Conservation (phyloP, 2,113 vertebrate genomes). For the Corythoichthys haematopterus region DNA sequence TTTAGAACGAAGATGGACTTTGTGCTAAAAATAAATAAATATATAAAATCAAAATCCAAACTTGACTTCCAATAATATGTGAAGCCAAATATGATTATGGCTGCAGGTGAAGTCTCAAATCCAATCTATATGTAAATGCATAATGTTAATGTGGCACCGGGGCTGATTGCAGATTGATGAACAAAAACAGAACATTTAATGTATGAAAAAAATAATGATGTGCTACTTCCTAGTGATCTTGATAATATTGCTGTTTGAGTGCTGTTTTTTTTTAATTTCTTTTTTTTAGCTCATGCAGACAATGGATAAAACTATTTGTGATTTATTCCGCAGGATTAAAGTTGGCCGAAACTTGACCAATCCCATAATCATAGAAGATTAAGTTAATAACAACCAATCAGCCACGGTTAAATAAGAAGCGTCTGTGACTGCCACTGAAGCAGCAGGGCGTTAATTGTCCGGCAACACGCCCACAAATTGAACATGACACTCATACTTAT, state of each 20-base stretch:
- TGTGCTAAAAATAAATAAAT: constrained; percentile 25
- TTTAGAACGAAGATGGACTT: constrained; percentile 1
- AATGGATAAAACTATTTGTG: not conserved
- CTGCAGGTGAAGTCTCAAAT: constrained; percentile 72
- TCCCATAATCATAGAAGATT: constrained; percentile 48
- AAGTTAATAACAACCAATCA: constrained; percentile 56
- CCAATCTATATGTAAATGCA: constrained; percentile 77
- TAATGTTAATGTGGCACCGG: constrained; percentile 59
- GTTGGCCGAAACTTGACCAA: not conserved
- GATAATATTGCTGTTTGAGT: constrained; percentile 7
- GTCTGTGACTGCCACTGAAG: constrained; percentile 48
- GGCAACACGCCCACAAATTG: constrained; percentile 61
- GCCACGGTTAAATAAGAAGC: constrained; percentile 60
- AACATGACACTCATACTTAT: constrained; percentile 68
- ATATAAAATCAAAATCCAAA: not conserved
- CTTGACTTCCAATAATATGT: constrained; percentile 56
- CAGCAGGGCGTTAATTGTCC: constrained; percentile 61
- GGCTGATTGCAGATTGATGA: constrained; percentile 67
- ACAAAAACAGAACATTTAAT: constrained; percentile 45
- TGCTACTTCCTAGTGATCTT: constrained; percentile 22
- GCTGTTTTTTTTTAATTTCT: not conserved
- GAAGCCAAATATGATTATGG: constrained; percentile 67
- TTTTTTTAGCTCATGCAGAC: constrained; percentile 1
- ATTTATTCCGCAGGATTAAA: not conserved
- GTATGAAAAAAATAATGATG: constrained; percentile 45